Evolutionary conservation across 2,113 vertebrate species (phyloP).

Genomic region (Desmodus rotundus): DNA sequence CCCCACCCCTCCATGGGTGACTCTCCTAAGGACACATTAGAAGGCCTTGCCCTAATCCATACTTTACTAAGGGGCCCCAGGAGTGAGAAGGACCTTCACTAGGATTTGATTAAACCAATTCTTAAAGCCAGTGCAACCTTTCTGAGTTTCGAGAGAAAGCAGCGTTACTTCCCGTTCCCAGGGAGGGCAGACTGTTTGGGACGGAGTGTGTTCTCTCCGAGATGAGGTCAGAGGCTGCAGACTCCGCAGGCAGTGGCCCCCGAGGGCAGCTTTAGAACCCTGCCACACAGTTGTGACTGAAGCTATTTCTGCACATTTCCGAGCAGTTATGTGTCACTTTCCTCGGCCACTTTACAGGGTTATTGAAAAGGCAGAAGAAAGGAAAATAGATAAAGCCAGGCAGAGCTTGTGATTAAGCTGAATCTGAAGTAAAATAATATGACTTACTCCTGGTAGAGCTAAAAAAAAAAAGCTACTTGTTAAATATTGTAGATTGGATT

Average conservation of each 20-base stretch:
- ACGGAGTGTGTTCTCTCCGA: neutral
- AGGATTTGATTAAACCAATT: conserved; percentile 57
- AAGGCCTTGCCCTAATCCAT: conserved; percentile 53
- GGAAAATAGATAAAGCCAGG: neutral
- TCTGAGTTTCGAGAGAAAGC: neutral
- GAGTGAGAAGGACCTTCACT: conserved; percentile 13
- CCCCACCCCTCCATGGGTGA: neutral
- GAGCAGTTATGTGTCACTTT: neutral
- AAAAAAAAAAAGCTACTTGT: conserved; percentile 22
- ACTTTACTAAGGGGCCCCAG: conserved; percentile 44
- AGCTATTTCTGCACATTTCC: neutral
- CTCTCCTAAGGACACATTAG: conserved; percentile 39
- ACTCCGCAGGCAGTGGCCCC: neutral
- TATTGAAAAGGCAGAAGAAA: conserved; percentile 17
- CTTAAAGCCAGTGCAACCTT: conserved; percentile 25
- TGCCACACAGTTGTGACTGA: neutral
- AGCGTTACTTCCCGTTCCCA: neutral
- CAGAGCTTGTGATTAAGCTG: neutral
- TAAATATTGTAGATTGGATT: neutral
- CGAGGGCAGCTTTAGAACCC: neutral
- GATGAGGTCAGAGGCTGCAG: neutral
- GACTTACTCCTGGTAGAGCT: neutral
- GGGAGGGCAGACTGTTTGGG: neutral
- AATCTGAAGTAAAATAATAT: neutral
- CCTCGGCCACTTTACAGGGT: neutral